phyloP scores from a whole-genome alignment of 92 coral and sea anemone species.

The Actinernus sp. region DNA sequence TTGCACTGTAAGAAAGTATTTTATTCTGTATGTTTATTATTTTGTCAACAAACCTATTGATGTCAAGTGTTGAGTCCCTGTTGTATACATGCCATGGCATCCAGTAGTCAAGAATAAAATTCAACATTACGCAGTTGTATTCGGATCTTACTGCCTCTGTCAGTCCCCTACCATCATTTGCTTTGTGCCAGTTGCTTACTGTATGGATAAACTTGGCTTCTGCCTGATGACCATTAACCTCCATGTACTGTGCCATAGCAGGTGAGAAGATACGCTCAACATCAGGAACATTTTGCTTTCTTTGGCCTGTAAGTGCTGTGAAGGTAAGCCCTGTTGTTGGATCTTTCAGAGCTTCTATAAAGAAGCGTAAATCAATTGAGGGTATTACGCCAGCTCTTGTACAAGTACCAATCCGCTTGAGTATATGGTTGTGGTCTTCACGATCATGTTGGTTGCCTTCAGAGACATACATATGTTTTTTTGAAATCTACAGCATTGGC shows the following conservation, averaged over 20 bases:
- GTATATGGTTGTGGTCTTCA: slow-evolving; percentile 48
- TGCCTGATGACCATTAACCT: slow-evolving; percentile 1
- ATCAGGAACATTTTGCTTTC: slow-evolving; percentile 51
- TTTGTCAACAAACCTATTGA: too few species aligned
- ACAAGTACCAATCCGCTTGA: slow-evolving; percentile 17
- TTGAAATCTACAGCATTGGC: slow-evolving; percentile 59
- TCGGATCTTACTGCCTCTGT: slow-evolving; percentile 8
- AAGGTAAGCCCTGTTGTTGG: slow-evolving; percentile 41
- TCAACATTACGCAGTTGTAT: slow-evolving; percentile 14
- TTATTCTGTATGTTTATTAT: too few species aligned
- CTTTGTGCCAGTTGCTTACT: slow-evolving; percentile 47
- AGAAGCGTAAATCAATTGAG: not conserved
- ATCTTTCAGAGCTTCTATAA: slow-evolving; percentile 23
- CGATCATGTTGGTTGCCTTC: slow-evolving; percentile 43
- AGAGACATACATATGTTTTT: slow-evolving; percentile 49
- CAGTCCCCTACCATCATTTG: slow-evolving; percentile 53
- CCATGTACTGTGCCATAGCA: slow-evolving; percentile 18
- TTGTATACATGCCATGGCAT: slow-evolving; percentile 40
- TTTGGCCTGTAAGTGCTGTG: slow-evolving; percentile 48
- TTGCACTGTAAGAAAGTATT: too few species aligned
- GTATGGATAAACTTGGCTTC: slow-evolving; percentile 9
- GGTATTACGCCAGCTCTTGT: slow-evolving; percentile 24
- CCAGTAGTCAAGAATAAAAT: slow-evolving; percentile 58
- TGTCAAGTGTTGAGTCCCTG: slow-evolving; percentile 20
- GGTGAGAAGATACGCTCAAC: slow-evolving; percentile 31